These are phyloP conservation scores for Hyposoter didymator DNA, from an alignment of 2,888 invertebrate species.

Conservation along the genomic window DNA sequence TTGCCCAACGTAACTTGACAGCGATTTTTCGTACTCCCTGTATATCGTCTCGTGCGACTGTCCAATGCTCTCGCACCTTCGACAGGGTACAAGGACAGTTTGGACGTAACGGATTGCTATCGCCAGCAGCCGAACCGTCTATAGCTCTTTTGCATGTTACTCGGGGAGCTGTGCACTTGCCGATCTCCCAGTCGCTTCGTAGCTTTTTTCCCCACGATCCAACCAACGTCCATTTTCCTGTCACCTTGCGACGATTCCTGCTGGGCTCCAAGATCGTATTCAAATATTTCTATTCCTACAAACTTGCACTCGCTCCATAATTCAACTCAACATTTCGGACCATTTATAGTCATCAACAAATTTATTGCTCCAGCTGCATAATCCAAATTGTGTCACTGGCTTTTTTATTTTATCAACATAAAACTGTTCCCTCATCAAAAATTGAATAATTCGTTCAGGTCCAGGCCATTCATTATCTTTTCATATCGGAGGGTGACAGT, in stretches of 20 bases:
- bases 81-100: slow-evolving; percentile 59
- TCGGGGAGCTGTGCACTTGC: slow-evolving; percentile 23
- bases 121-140: slow-evolving; percentile 28
- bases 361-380: neutral
- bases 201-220: slow-evolving; percentile 16
- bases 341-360: slow-evolving; percentile 84
- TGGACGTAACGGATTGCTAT: slow-evolving; percentile 60
- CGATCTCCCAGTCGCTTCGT: slow-evolving; percentile 6
- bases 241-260: slow-evolving; percentile 20
- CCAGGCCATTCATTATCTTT: too few relatives aligned
- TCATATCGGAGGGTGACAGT: too few relatives aligned
- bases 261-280: neutral
- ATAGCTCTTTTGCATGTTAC: slow-evolving; percentile 38
- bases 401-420: neutral
- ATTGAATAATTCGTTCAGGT: too few relatives aligned
- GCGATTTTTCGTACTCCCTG: slow-evolving; percentile 2
- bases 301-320: slow-evolving; percentile 89
- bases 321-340: slow-evolving; percentile 91
- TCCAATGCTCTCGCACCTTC: slow-evolving; percentile 45
- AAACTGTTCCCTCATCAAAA: too few relatives aligned
- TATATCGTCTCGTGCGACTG: slow-evolving; percentile 20
- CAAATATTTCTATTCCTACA: neutral
- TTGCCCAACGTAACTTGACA: neutral
- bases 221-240: slow-evolving; percentile 37
- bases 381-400: neutral